A percentile compares a stretch with the other conserved stretches of the same genome.
Evolutionary conservation across 2,797 vertebrate species (phyloP).

Genomic region (Parambassis ranga): DNA sequence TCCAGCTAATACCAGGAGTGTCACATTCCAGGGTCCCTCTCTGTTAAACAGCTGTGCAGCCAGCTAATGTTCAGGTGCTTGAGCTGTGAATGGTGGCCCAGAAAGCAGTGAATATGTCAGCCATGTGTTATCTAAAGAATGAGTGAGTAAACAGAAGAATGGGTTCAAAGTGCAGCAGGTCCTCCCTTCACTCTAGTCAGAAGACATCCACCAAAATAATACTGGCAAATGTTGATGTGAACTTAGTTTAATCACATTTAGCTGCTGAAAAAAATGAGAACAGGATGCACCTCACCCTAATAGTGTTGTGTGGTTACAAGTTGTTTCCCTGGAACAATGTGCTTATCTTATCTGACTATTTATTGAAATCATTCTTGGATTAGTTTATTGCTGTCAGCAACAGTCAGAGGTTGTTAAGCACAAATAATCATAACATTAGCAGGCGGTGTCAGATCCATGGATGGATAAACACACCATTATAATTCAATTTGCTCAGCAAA

Average conservation of each 20-base stretch:
- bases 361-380: conserved; percentile 7
- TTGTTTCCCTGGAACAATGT: background rate
- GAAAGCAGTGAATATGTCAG: conserved; percentile 63
- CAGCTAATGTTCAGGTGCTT: conserved; percentile 75
- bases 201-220: conserved; percentile 34
- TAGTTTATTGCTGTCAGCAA: conserved; percentile 33
- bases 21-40: conserved; percentile 69
- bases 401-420: conserved; percentile 21
- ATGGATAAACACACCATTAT: conserved; percentile 40
- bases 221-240: conserved; percentile 12
- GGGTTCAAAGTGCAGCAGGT: conserved; percentile 71
- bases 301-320: background rate
- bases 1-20: conserved; percentile 56
- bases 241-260: background rate
- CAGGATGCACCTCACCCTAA: background rate
- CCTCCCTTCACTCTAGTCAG: conserved; percentile 55
- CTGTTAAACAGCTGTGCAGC: conserved; percentile 75
- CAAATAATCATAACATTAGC: conserved; percentile 45
- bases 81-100: conserved; percentile 48
- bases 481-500: conserved; percentile 28
- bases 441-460: conserved; percentile 40
- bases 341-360: conserved; percentile 44
- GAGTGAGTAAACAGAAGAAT: conserved; percentile 67
- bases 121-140: conserved; percentile 76
- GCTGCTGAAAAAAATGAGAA: background rate